A percentile compares a stretch with the other conserved stretches of the same genome.
phyloP scores from a whole-genome alignment of 2,797 vertebrate species.

The Macropus fuliginosus region DNA sequence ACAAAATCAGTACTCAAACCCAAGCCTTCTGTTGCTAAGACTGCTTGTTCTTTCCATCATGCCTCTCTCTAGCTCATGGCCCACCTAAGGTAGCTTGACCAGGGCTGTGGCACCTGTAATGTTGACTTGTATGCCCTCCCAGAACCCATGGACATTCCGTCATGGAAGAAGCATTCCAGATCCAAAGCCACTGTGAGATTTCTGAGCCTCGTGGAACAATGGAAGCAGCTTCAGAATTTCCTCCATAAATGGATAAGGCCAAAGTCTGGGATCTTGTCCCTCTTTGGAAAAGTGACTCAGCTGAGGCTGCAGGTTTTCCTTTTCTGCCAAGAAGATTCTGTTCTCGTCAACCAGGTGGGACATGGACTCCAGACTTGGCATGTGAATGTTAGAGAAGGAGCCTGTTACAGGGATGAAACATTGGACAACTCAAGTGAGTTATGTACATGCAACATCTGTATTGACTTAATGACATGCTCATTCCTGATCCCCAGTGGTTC shows the following conservation, averaged over 20 bases:
- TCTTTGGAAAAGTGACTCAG: constrained; percentile 84
- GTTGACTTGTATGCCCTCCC: accelerated
- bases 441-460: neutral
- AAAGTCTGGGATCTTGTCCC: neutral
- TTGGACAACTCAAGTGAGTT: neutral
- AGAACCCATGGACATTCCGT: accelerated
- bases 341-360: constrained; percentile 88
- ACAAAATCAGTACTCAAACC: neutral
- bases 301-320: constrained; percentile 86
- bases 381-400: constrained; percentile 87
- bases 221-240: neutral
- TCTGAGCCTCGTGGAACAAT: neutral
- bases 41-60: neutral
- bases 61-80: neutral
- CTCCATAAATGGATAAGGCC: neutral
- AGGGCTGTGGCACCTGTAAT: neutral
- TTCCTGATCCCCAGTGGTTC: neutral
- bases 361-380: constrained; percentile 87
- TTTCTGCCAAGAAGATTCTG: constrained; percentile 89
- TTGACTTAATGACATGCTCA: neutral
- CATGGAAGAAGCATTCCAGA: neutral
- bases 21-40: neutral
- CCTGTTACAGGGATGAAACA: constrained; percentile 77
- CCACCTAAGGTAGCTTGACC: neutral
- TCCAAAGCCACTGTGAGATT: neutral